phyloP scores from a whole-genome alignment of 37 sponge, comb jelly and placozoan genomes.

The Ephydatia muelleri region DNA sequence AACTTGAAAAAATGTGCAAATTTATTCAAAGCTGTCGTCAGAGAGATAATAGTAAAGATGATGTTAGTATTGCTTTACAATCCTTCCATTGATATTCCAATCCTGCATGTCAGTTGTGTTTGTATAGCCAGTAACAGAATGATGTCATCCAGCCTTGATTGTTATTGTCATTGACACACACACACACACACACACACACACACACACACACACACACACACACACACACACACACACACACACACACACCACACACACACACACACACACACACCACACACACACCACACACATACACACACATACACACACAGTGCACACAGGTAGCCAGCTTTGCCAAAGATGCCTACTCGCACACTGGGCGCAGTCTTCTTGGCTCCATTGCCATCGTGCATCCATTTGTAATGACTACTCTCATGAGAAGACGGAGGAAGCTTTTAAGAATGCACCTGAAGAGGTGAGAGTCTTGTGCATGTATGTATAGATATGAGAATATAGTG shows the following conservation, averaged over 20 bases:
- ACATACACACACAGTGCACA: conserved; percentile 45
- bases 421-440: conserved; percentile 28
- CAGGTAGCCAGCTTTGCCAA: conserved; percentile 74
- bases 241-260: not conserved
- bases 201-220: not conserved
- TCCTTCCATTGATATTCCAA: too few species aligned
- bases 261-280: not conserved
- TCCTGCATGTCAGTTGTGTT: not conserved
- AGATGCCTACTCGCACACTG: conserved; percentile 77
- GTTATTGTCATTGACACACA: not conserved
- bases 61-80: too few species aligned
- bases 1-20: too few species aligned
- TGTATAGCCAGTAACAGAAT: not conserved
- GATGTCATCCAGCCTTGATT: not conserved
- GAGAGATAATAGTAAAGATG: too few species aligned
- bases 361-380: conserved; percentile 61
- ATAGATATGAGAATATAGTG: not conserved
- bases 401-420: conserved; percentile 60
- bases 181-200: not conserved
- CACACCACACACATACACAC: conserved; percentile 13
- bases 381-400: conserved; percentile 81
- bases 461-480: conserved; percentile 4
- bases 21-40: too few species aligned
- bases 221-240: not conserved
- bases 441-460: conserved; percentile 58